Percentiles rank a stretch among this genome's conserved stretches.
Evolutionary conservation across 2,888 invertebrate species (phyloP).

Genomic region (Sepiola atlantica): DNA sequence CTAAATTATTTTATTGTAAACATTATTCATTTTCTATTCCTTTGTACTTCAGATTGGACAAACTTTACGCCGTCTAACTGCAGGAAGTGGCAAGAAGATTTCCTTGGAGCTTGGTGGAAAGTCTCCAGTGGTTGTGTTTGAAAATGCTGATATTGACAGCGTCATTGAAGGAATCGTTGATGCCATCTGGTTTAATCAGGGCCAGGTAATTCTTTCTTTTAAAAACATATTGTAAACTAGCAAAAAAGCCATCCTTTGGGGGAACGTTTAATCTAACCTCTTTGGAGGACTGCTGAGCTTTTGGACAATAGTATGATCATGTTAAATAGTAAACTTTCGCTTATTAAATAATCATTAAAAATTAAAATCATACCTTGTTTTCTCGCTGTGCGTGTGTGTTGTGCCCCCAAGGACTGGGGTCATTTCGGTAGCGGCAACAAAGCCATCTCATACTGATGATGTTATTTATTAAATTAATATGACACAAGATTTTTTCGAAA

Average conservation of each 20-base stretch:
- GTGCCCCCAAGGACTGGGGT: too few species aligned
- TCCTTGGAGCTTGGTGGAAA: constrained; percentile 75
- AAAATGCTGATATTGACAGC: constrained; percentile 78
- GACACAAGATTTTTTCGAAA: too few species aligned
- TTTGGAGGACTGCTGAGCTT: not conserved
- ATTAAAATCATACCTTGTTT: too few species aligned
- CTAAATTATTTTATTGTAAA: not conserved
- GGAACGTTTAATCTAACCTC: not conserved
- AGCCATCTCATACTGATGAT: too few species aligned
- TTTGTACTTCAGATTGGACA: constrained; percentile 69
- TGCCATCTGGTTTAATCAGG: constrained; percentile 78
- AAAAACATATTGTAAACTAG: too few species aligned
- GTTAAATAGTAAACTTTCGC: too few species aligned
- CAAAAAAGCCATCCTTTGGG: too few species aligned
- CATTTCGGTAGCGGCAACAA: too few species aligned
- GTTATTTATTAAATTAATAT: too few species aligned
- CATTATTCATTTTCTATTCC: not conserved
- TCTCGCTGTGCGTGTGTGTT: too few species aligned
- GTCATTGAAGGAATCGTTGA: constrained; percentile 77
- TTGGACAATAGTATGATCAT: too few species aligned
- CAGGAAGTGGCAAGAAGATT: constrained; percentile 74
- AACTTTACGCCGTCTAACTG: constrained; percentile 69
- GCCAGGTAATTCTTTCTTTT: constrained; percentile 74
- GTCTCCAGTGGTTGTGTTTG: constrained; percentile 78
- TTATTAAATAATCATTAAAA: too few species aligned